Percentiles rank a stretch among this genome's conserved stretches.
Conservation (phyloP, 2,888 invertebrate species). For the Limnephilus rhombicus region DNA sequence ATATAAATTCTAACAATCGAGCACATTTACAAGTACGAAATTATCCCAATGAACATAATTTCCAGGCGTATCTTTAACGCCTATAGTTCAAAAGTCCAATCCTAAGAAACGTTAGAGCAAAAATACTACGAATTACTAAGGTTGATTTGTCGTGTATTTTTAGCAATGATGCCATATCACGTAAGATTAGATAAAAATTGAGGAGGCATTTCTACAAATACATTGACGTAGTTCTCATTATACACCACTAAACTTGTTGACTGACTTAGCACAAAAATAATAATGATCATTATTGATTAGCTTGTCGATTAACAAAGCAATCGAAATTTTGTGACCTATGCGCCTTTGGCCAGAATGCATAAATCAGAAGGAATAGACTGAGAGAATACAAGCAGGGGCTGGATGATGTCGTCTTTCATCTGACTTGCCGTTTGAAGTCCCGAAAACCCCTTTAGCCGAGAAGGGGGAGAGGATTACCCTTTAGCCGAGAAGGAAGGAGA, state of each 20-base stretch:
- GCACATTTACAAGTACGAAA: background rate
- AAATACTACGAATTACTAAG: background rate
- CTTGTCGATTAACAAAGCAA: background rate
- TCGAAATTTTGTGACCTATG: background rate
- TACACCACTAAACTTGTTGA: background rate
- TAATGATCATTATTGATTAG: background rate
- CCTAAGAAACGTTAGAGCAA: background rate
- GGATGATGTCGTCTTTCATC: too few species aligned
- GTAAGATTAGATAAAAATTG: background rate
- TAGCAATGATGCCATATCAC: background rate
- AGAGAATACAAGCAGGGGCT: too few species aligned
- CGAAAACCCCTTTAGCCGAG: too few species aligned
- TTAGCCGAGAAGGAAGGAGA: too few species aligned
- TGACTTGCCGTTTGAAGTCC: too few species aligned
- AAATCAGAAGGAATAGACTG: too few species aligned
- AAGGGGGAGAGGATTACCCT: too few species aligned
- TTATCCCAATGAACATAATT: background rate
- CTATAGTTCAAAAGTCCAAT: background rate
- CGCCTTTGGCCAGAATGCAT: background rate
- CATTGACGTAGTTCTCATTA: background rate
- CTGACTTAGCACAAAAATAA: background rate
- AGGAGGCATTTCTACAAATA: background rate
- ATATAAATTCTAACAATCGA: background rate
- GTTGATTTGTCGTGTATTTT: background rate
- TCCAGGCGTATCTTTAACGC: background rate